phyloP scores from a whole-genome alignment of 2,888 invertebrate species.

The Ellobium chinense region DNA sequence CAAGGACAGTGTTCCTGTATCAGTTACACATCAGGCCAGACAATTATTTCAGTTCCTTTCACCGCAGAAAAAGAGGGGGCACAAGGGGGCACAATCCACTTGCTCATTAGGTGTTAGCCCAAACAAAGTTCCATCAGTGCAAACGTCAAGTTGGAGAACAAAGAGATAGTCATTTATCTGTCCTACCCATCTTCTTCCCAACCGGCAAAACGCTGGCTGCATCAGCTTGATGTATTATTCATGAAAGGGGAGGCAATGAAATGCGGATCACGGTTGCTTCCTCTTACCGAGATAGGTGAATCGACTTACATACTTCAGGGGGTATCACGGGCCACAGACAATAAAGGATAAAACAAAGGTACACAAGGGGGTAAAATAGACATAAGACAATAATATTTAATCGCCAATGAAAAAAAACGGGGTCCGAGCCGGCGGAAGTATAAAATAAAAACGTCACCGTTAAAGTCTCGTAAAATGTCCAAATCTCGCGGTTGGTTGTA shows the following conservation, averaged over 20 bases:
- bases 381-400: neutral
- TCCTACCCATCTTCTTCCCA: neutral
- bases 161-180: neutral
- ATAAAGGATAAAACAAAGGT: neutral
- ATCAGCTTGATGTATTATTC: neutral
- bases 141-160: neutral
- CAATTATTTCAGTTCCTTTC: too few species aligned
- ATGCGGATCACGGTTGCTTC: neutral
- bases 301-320: neutral
- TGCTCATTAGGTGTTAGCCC: too few species aligned
- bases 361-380: neutral
- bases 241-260: slow-evolving; percentile 5
- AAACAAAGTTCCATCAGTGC: neutral
- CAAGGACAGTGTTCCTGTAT: too few species aligned
- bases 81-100: too few species aligned
- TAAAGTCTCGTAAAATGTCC: neutral
- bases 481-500: neutral
- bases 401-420: neutral
- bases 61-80: too few species aligned
- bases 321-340: neutral
- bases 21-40: too few species aligned
- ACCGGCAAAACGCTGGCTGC: neutral
- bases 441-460: neutral
- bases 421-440: neutral
- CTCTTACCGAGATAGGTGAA: slow-evolving; percentile 3